A percentile compares a stretch with the other conserved stretches of the same genome.
phyloP scores from a whole-genome alignment of 2,797 vertebrate species.

The Coendou prehensilis region DNA sequence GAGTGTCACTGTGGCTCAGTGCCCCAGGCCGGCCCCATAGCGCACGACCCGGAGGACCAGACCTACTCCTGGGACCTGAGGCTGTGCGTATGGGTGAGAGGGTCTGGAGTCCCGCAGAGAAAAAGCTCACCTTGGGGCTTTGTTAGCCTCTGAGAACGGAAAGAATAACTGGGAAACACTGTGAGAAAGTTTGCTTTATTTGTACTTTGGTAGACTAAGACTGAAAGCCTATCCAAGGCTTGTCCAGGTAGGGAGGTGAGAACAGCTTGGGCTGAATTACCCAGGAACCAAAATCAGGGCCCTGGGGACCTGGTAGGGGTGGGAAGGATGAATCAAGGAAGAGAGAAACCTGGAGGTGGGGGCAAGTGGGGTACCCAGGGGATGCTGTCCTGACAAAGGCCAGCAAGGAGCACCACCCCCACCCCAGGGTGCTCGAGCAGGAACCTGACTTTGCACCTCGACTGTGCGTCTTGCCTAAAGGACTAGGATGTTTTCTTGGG shows the following conservation, averaged over 20 bases:
- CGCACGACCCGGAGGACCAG: neutral
- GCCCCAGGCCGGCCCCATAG: too few relatives aligned
- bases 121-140: neutral
- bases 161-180: neutral
- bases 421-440: accelerated
- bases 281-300: neutral
- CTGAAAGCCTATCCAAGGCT: neutral
- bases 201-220: neutral
- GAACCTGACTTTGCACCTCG: too few relatives aligned
- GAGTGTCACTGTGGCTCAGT: neutral
- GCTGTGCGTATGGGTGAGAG: neutral
- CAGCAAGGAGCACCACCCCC: accelerated
- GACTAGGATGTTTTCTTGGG: neutral
- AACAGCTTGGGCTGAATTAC: neutral
- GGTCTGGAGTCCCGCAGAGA: neutral
- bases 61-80: neutral
- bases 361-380: neutral
- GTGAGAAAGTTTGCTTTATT: neutral
- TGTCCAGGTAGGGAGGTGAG: neutral
- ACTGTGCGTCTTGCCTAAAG: neutral
- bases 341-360: neutral
- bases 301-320: neutral
- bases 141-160: neutral
- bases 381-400: neutral
- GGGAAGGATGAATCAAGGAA: neutral